Conservation (phyloP, 2,888 invertebrate species). For the Dasysyrphus tricinctus region DNA sequence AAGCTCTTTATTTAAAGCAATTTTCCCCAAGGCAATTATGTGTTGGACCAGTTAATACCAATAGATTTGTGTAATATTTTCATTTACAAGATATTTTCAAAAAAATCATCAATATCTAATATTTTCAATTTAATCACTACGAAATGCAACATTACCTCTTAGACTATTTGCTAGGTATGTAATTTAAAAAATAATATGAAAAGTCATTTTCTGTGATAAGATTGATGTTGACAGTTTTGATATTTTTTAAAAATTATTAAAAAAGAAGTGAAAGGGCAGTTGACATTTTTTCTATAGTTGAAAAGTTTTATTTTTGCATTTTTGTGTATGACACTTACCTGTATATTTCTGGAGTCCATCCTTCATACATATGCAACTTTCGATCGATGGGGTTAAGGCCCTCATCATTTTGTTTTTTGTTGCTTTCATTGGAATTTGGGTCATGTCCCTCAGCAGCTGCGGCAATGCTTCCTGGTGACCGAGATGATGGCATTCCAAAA, state of each 20-base stretch:
- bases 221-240: slow-evolving; percentile 42
- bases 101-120: too few species aligned
- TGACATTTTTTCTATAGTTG: slow-evolving; percentile 11
- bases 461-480: slow-evolving; percentile 27
- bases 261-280: background rate
- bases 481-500: slow-evolving; percentile 54
- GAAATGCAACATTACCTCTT: background rate
- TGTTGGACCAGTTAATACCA: too few species aligned
- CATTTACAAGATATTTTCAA: too few species aligned
- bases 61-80: too few species aligned
- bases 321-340: slow-evolving; percentile 79
- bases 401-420: slow-evolving; percentile 43
- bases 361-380: slow-evolving; percentile 81
- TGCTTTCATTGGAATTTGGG: slow-evolving; percentile 34
- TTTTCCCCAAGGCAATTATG: too few species aligned
- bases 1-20: too few species aligned
- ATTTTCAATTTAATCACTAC: too few species aligned
- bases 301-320: background rate
- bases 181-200: slow-evolving; percentile 14
- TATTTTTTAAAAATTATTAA: background rate
- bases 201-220: slow-evolving; percentile 37
- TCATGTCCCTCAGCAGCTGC: slow-evolving; percentile 41
- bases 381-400: slow-evolving; percentile 77
- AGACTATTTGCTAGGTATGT: slow-evolving; percentile 37
- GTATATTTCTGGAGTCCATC: slow-evolving; percentile 82